phyloP scores from a whole-genome alignment of 1,140 invertebrate species.

The Magallana gigas region DNA sequence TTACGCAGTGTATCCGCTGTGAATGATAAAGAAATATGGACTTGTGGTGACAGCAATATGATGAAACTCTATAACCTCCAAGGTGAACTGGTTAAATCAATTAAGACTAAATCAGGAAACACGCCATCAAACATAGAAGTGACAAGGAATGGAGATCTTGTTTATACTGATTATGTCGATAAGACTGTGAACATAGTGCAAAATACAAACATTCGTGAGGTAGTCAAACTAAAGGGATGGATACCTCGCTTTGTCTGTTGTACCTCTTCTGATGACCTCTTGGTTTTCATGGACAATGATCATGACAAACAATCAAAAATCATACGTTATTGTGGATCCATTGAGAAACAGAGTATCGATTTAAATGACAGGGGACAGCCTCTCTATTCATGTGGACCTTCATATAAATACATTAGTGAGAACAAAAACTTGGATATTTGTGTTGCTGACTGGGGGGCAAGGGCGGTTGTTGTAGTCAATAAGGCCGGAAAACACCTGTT shows the following conservation, averaged over 20 bases:
- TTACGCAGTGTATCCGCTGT: not conserved
- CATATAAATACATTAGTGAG: not conserved
- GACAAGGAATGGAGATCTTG: not conserved
- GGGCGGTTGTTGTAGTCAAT: not conserved
- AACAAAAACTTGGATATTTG: not conserved
- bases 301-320: not conserved
- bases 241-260: not conserved
- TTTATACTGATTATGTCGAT: not conserved
- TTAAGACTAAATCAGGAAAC: not conserved
- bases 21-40: not conserved
- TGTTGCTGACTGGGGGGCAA: not conserved
- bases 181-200: not conserved
- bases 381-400: not conserved
- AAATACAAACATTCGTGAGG: not conserved
- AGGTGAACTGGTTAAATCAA: not conserved
- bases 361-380: not conserved
- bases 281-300: not conserved
- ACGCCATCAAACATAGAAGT: not conserved
- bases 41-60: not conserved
- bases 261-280: not conserved
- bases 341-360: not conserved
- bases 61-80: not conserved
- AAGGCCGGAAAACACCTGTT: not conserved
- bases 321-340: not conserved
- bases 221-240: not conserved